These are phyloP conservation scores for Daboia siamensis DNA, from an alignment of 2,113 vertebrate genomes.

Conservation along the genomic window DNA sequence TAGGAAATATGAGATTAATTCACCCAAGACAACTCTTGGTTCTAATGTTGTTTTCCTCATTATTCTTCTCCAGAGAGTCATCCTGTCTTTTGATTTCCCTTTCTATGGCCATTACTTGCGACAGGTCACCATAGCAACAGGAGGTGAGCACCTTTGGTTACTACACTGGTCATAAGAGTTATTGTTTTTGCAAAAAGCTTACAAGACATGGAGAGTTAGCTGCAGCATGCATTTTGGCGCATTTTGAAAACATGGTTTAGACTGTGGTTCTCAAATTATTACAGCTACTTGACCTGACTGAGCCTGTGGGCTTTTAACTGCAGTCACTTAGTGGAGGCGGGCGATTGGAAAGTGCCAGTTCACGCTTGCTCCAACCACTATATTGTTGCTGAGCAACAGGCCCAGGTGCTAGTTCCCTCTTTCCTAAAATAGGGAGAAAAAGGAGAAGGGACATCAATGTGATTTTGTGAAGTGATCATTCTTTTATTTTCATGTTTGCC, in stretches of 20 bases:
- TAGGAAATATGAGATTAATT: neutral
- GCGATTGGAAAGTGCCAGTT: neutral
- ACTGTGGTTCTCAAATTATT: neutral
- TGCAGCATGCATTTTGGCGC: neutral
- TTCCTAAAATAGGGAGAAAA: neutral
- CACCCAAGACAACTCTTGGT: neutral
- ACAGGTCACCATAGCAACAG: conserved; percentile 92
- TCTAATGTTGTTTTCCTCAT: conserved; percentile 18
- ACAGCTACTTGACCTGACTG: neutral
- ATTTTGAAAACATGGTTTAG: neutral
- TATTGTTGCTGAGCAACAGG: neutral
- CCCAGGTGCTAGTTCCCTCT: neutral
- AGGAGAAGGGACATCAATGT: neutral
- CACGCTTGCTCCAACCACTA: neutral
- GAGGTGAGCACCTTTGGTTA: conserved; percentile 71
- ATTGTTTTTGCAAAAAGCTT: neutral
- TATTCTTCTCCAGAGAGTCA: conserved; percentile 73
- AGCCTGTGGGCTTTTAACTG: neutral
- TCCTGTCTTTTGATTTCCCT: conserved; percentile 92
- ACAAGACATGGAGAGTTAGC: neutral
- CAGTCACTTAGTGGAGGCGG: neutral
- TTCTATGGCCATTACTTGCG: conserved; percentile 91
- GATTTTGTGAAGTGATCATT: neutral
- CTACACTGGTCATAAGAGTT: neutral
- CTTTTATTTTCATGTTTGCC: neutral